These are phyloP conservation scores for Thamnaconus septentrionalis DNA, from an alignment of 2,113 vertebrate species.

Conservation along the genomic window DNA sequence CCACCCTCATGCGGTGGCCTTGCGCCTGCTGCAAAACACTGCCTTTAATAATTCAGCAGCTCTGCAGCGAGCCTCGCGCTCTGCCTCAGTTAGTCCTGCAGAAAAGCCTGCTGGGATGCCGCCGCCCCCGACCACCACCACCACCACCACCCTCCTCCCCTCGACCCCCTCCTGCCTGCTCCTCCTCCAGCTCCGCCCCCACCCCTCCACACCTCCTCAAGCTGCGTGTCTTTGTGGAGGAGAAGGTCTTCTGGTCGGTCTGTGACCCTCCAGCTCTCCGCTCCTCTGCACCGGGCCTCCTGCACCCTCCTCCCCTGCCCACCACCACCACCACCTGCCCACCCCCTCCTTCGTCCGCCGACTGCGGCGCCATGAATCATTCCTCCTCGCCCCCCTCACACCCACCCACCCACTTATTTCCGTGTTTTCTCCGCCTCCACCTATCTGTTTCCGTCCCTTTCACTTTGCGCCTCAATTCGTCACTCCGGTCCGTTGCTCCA, in stretches of 20 bases:
- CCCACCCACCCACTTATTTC: conserved; percentile 19
- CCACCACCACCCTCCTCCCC: not conserved
- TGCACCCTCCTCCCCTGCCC: too few relatives aligned
- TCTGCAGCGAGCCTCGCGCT: conserved; percentile 28
- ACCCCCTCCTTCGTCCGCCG: not conserved
- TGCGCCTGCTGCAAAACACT: conserved; percentile 67
- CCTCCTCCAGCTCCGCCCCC: not conserved
- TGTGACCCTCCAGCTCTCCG: conserved; percentile 18
- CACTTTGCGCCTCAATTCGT: not conserved
- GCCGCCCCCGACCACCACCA: not conserved
- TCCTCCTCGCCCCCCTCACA: not conserved
- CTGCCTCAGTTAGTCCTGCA: conserved; percentile 40
- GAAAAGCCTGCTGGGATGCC: conserved; percentile 41
- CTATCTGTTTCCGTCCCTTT: not conserved
- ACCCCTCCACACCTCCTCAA: not conserved
- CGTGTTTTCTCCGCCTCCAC: conserved; percentile 21
- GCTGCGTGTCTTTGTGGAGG: not conserved
- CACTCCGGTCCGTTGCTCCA: too few relatives aligned
- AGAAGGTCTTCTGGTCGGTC: conserved; percentile 14
- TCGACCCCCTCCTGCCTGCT: not conserved
- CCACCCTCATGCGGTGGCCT: conserved; percentile 35
- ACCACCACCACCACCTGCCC: too few relatives aligned
- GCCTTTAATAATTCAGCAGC: conserved; percentile 75
- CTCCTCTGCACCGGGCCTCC: not conserved
- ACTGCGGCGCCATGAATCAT: conserved; percentile 19